Evolutionary conservation across 2,888 invertebrate species (phyloP).

Genomic region (Melieria picta): DNA sequence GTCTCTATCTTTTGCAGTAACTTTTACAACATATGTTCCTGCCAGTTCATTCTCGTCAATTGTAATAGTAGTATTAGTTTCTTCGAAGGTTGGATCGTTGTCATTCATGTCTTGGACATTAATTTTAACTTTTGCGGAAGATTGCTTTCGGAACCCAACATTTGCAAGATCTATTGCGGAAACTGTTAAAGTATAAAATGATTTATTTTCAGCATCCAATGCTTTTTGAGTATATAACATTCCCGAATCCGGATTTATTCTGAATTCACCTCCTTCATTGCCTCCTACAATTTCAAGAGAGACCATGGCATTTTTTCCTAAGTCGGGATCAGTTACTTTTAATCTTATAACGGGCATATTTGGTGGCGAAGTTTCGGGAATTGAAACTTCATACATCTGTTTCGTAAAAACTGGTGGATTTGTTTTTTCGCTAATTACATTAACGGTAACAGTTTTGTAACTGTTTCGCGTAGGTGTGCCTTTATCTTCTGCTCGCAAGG

Average conservation of each 20-base stretch:
- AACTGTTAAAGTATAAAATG: constrained; percentile 87
- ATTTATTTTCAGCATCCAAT: constrained; percentile 86
- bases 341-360: constrained; percentile 89
- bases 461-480: constrained; percentile 82
- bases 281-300: constrained; percentile 90
- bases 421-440: constrained; percentile 83
- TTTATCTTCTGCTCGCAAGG: constrained; percentile 84
- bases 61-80: constrained; percentile 74
- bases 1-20: constrained; percentile 88
- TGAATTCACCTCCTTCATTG: constrained; percentile 89
- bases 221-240: constrained; percentile 85
- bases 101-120: constrained; percentile 92
- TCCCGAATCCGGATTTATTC: constrained; percentile 87
- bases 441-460: constrained; percentile 83
- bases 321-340: constrained; percentile 86
- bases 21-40: constrained; percentile 84
- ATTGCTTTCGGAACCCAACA: constrained; percentile 83
- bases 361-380: constrained; percentile 88
- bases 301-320: constrained; percentile 84
- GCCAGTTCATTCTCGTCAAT: constrained; percentile 89
- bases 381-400: constrained; percentile 85
- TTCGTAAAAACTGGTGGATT: constrained; percentile 88
- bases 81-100: constrained; percentile 90
- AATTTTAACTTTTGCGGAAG: constrained; percentile 90
- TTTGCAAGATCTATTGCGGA: constrained; percentile 90